Base-by-base conservation (phyloP, 1,140 invertebrate genomes). In the Battus philenor region DNA sequence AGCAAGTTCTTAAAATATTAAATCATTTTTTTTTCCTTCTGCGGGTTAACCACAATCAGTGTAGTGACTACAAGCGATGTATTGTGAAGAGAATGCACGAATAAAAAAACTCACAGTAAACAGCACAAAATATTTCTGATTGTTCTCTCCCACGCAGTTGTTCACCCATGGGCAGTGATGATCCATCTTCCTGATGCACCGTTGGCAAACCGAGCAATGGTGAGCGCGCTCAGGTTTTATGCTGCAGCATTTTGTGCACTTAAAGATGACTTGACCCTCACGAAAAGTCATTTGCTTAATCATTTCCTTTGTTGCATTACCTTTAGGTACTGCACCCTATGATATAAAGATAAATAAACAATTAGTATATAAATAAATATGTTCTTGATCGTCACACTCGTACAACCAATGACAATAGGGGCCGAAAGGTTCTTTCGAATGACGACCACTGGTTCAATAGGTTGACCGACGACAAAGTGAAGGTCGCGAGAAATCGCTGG, bases 141-240 rank as follows among this genome's bases (percentile, higher is more conserved):
- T 99, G 71, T 96, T 97, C 87, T 99, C 97, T 3, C 98, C 98
- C 2, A 99, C 97, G 88, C 98, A 99, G 82, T 99, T 99, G 74
- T 99, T 99, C 0, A 99, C 95, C 95, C 96, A 98, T 0, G 97
- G 97, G 87, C 97, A 99, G 78, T 99, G 98, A 85, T 99, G 98
- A 83, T 99, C 98, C 98, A 99, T 99, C 89, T 99, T 99, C 47
- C 94, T 89, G 54, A 99, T 97, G 79, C 97, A 99, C 70, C 95
- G 91, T 86, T 97, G 94, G 77, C 95, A 97, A 39, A 99, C 97
- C 27, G 95, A 98, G 84, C 98, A 99, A 78, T 99, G 98, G 89
- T 99, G 98, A 1, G 98, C 98, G 62, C 98, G 89, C 59, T 99
- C 97, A 1, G 98, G 98, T 84, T 99, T 99, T 48, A 99, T 98